phyloP scores from a whole-genome alignment of 2,797 vertebrate genomes.

The Pteropus rufus region DNA sequence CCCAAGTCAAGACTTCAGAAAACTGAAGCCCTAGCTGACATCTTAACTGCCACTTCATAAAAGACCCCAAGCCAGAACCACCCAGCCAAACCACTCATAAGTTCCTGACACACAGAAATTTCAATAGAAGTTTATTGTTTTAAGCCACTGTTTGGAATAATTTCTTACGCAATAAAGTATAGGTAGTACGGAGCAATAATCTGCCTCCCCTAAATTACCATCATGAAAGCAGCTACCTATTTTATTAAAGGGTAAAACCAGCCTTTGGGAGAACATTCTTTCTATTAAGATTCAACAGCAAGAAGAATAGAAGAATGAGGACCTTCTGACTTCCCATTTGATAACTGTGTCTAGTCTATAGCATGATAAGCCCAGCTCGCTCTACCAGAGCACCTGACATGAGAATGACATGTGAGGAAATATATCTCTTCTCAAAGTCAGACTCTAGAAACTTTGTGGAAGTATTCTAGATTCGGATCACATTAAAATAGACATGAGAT shows the following conservation, averaged over 20 bases:
- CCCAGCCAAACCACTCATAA: not conserved
- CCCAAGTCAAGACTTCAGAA: not conserved
- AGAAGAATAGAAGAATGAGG: not conserved
- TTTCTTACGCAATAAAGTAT: not conserved
- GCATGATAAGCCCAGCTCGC: not conserved
- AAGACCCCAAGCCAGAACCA: not conserved
- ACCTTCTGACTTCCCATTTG: not conserved
- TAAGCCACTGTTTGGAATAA: not conserved
- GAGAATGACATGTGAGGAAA: not conserved
- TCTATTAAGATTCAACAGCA: not conserved
- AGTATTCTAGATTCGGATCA: not conserved
- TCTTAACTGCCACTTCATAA: not conserved
- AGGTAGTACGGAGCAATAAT: not conserved
- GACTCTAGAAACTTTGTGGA: not conserved
- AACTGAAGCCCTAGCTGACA: not conserved
- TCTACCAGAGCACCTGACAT: not conserved
- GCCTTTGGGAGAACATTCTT: not conserved
- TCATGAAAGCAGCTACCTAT: not conserved
- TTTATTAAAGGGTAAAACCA: not conserved
- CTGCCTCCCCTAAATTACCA: not conserved
- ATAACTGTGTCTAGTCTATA: not conserved
- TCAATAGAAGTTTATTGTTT: not conserved
- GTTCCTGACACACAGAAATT: not conserved
- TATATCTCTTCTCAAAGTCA: not conserved
- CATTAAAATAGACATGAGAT: not conserved